phyloP scores from a whole-genome alignment of 2,113 vertebrate species.

The Beaufortia kweichowensis region DNA sequence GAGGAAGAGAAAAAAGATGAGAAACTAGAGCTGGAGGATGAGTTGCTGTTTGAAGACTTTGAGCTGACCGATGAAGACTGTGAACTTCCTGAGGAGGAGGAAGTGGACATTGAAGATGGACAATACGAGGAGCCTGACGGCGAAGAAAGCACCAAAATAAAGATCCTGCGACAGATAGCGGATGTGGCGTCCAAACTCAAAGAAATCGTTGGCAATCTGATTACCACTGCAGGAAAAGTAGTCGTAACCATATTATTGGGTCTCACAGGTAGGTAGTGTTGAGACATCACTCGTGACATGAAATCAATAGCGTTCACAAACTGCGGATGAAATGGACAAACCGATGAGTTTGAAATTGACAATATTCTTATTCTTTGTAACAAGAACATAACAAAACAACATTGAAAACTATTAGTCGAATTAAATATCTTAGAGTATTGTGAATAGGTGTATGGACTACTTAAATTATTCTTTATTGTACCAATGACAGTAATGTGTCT shows the following conservation, averaged over 20 bases:
- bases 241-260: constrained; percentile 89
- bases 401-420: too few species aligned
- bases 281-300: constrained; percentile 5
- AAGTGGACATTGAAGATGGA: constrained; percentile 59
- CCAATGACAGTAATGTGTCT: too few species aligned
- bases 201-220: constrained; percentile 85
- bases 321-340: not conserved
- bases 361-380: too few species aligned
- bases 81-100: constrained; percentile 45
- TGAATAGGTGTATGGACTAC: too few species aligned
- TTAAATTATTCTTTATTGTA: too few species aligned
- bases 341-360: too few species aligned
- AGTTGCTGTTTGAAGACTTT: constrained; percentile 80
- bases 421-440: too few species aligned
- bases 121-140: constrained; percentile 68
- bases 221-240: constrained; percentile 86
- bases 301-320: not conserved
- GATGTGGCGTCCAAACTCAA: constrained; percentile 80
- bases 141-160: constrained; percentile 78
- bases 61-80: constrained; percentile 67
- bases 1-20: constrained; percentile 70
- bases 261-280: constrained; percentile 76
- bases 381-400: too few species aligned
- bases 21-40: constrained; percentile 78
- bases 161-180: constrained; percentile 80